A percentile compares a stretch with the other conserved stretches of the same genome.
Conservation (phyloP, 2,888 invertebrate genomes). For the Agonopterix heracliana region DNA sequence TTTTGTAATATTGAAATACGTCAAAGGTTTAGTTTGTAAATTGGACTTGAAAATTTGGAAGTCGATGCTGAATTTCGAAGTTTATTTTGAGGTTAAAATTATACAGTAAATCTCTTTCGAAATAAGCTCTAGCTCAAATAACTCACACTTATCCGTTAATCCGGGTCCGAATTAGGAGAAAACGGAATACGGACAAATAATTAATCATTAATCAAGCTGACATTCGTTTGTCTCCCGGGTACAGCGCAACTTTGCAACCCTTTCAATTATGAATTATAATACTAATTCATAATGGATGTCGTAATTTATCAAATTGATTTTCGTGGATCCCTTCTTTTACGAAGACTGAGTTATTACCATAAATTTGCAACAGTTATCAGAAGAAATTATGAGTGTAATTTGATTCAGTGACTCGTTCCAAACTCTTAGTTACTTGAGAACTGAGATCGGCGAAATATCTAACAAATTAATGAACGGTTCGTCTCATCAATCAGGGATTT, state of each 20-base stretch:
- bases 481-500: constrained; percentile 15
- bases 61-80: too few relatives aligned
- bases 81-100: too few relatives aligned
- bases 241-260: constrained; percentile 57
- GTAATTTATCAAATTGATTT: constrained; percentile 72
- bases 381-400: constrained; percentile 64
- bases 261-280: constrained; percentile 73
- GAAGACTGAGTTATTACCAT: constrained; percentile 51
- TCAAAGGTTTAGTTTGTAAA: too few relatives aligned
- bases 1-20: too few relatives aligned
- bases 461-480: constrained; percentile 30
- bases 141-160: not conserved
- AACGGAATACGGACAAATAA: constrained; percentile 65
- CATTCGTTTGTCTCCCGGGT: constrained; percentile 64
- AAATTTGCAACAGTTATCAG: constrained; percentile 62
- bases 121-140: not conserved
- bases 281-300: constrained; percentile 70
- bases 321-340: constrained; percentile 51
- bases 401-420: constrained; percentile 43
- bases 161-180: constrained; percentile 32
- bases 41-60: too few relatives aligned
- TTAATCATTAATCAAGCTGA: constrained; percentile 66
- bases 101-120: too few relatives aligned
- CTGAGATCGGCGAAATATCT: constrained; percentile 12
- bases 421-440: not conserved